Percentiles rank a stretch among this genome's conserved stretches.
Conservation (phyloP, 1,140 invertebrate species). For the Chrysomallon squamiferum region DNA sequence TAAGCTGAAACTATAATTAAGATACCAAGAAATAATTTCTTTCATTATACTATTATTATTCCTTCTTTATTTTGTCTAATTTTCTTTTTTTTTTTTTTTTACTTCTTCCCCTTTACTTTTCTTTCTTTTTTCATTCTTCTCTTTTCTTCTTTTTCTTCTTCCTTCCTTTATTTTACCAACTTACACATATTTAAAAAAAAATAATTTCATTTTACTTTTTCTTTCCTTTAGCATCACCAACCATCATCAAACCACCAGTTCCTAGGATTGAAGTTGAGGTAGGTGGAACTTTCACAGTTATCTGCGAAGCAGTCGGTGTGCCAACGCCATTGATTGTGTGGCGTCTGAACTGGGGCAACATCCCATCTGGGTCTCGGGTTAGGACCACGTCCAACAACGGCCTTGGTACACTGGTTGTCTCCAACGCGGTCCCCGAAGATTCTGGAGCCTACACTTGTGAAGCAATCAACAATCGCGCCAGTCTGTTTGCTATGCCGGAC, state of each 20-base stretch:
- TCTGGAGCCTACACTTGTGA: constrained; percentile 98
- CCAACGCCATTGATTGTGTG: constrained; percentile 92
- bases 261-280: constrained; percentile 71
- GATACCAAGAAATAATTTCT: too few species aligned
- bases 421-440: constrained; percentile 74
- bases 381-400: constrained; percentile 77
- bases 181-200: not conserved
- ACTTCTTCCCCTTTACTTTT: not conserved
- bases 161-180: not conserved
- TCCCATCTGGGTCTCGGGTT: constrained; percentile 82
- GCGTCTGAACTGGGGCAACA: constrained; percentile 96
- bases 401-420: constrained; percentile 81
- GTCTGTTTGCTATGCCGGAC: constrained; percentile 88
- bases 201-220: not conserved
- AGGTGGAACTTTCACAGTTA: constrained; percentile 78
- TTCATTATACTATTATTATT: too few species aligned
- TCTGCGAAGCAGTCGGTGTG: constrained; percentile 86
- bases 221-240: constrained; percentile 65
- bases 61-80: too few species aligned
- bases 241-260: constrained; percentile 74
- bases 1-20: too few species aligned
- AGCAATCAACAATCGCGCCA: constrained; percentile 86
- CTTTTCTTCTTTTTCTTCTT: not conserved
- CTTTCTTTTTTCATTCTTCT: not conserved
- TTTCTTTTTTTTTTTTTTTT: not conserved